Conservation (phyloP, 2,888 invertebrate species). For the Notodonta ziczac region DNA sequence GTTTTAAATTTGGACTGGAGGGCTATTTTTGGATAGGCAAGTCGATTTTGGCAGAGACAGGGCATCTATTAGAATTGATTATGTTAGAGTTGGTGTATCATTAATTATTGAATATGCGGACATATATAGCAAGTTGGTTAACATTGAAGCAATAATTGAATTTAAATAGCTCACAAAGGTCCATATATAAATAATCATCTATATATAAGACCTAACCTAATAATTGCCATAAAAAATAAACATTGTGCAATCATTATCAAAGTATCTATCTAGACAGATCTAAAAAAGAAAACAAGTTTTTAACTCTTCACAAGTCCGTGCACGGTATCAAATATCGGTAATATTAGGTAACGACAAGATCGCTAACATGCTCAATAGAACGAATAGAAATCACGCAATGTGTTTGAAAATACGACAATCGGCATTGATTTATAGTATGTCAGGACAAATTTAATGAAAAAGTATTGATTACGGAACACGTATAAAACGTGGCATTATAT, state of each 20-base stretch:
- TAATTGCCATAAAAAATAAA: too few species aligned
- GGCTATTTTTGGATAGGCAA: background rate
- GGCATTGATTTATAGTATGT: constrained; percentile 36
- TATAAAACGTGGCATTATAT: too few species aligned
- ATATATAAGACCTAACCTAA: too few species aligned
- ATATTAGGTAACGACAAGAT: constrained; percentile 20
- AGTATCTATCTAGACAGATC: background rate
- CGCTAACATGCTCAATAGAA: constrained; percentile 17
- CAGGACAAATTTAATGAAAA: constrained; percentile 25
- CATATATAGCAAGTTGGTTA: background rate
- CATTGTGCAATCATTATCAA: too few species aligned
- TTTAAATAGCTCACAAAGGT: too few species aligned
- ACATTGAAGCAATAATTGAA: background rate
- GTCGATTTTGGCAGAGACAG: background rate
- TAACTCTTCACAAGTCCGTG: background rate
- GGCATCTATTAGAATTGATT: background rate
- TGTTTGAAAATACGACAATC: constrained; percentile 15
- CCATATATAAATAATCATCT: too few species aligned
- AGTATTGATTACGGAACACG: too few species aligned
- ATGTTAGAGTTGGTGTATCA: background rate
- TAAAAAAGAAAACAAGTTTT: constrained; percentile 9
- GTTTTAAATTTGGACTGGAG: constrained; percentile 11
- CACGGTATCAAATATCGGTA: constrained; percentile 18
- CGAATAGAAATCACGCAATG: constrained; percentile 20
- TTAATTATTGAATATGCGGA: background rate